Percentiles rank a stretch among this genome's conserved stretches.
These are phyloP conservation scores for Trissonchulus latispiculum DNA, from an alignment of 2,888 invertebrate genomes.

Conservation along the genomic window DNA sequence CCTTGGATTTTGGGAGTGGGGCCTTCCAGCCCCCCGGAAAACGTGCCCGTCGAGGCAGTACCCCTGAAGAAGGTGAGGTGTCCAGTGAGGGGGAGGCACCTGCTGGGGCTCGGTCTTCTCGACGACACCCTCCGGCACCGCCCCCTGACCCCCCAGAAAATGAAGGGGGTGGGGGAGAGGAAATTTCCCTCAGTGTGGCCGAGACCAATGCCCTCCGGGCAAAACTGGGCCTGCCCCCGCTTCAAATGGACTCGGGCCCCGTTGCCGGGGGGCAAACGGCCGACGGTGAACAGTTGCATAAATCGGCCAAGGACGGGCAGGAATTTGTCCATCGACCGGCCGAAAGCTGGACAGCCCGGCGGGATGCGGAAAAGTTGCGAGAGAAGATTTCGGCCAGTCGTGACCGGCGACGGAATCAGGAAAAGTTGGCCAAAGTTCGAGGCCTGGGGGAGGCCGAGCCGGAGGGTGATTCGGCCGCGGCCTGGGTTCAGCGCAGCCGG, in stretches of 20 bases:
- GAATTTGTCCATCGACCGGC: constrained; percentile 50
- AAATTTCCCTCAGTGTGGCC: too few species aligned
- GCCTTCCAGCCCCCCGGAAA: too few species aligned
- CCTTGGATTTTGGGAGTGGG: too few species aligned
- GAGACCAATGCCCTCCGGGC: neutral
- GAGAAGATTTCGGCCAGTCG: constrained; percentile 65
- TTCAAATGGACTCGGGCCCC: neutral
- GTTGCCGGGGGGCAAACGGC: neutral
- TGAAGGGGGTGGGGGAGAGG: too few species aligned
- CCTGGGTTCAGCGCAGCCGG: constrained; percentile 74
- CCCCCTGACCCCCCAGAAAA: too few species aligned
- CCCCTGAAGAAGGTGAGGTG: too few species aligned
- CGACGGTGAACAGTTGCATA: neutral
- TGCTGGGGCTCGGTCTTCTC: too few species aligned
- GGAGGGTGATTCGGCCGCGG: constrained; percentile 52
- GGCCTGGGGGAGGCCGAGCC: constrained; percentile 58
- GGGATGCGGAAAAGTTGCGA: constrained; percentile 66
- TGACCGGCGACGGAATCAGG: constrained; percentile 65
- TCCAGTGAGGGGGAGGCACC: too few species aligned
- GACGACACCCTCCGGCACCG: too few species aligned
- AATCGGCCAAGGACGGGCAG: constrained; percentile 35
- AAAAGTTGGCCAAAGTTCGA: constrained; percentile 18
- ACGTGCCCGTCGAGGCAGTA: too few species aligned
- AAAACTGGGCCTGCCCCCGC: neutral
- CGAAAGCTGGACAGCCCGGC: constrained; percentile 53